phyloP scores from a whole-genome alignment of 2,113 vertebrate genomes.

The Pituophis catenifer region DNA sequence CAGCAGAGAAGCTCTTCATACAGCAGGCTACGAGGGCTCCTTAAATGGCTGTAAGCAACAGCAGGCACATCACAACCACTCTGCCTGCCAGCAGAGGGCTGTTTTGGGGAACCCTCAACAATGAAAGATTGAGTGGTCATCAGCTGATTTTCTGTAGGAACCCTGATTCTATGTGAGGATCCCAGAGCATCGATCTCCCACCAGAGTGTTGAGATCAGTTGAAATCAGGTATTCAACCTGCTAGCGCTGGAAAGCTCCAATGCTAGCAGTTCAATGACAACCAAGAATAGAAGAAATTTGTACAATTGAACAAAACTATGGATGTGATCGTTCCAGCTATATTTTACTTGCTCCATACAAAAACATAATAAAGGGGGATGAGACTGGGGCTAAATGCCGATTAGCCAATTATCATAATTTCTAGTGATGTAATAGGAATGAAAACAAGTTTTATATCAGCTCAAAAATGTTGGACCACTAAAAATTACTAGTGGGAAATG shows the following conservation, averaged over 20 bases:
- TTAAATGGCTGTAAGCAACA: conserved; percentile 92
- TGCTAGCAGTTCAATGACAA: not conserved
- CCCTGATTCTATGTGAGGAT: not conserved
- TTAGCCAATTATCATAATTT: not conserved
- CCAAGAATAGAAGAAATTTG: not conserved
- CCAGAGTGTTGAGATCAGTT: not conserved
- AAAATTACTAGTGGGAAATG: not conserved
- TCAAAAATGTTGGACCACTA: not conserved
- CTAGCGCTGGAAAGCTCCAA: not conserved
- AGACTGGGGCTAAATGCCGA: not conserved
- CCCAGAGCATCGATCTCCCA: not conserved
- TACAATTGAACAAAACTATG: not conserved
- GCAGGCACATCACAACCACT: accelerated
- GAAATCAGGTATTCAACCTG: not conserved
- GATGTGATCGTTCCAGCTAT: not conserved
- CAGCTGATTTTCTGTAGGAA: not conserved
- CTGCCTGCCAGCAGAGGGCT: not conserved
- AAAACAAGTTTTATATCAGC: not conserved
- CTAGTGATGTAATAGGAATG: not conserved
- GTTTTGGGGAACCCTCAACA: not conserved
- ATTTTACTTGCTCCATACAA: not conserved
- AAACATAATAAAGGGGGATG: not conserved
- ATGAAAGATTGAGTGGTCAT: not conserved
- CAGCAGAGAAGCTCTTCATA: conserved; percentile 95
- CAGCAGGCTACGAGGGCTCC: conserved; percentile 82